Evolutionary conservation across 1,140 invertebrate genomes (phyloP).

Genomic region (Drosophila setifemur): DNA sequence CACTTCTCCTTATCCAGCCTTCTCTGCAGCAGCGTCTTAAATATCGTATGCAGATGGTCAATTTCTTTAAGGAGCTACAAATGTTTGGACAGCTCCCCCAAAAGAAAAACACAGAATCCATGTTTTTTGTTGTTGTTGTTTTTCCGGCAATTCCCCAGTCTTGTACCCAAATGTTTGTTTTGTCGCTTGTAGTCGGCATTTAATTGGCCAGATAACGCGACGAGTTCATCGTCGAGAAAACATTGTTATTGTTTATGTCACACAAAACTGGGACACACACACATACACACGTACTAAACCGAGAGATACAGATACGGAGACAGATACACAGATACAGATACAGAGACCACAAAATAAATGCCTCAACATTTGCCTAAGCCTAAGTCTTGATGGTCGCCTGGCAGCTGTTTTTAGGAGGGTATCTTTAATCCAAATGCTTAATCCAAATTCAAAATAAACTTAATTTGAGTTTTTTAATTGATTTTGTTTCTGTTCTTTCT

Average conservation of each 20-base stretch:
- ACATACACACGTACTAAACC: too few relatives aligned
- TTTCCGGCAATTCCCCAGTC: neutral
- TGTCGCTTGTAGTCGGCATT: constrained; percentile 5
- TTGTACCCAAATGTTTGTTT: neutral
- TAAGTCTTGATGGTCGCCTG: constrained; percentile 1
- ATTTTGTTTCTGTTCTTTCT: constrained; percentile 7
- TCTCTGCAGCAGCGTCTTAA: neutral
- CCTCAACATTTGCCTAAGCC: constrained; percentile 17
- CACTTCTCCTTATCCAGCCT: neutral
- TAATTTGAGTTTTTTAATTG: constrained; percentile 2
- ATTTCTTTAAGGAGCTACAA: constrained; percentile 8
- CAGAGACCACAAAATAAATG: neutral
- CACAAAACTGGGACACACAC: constrained; percentile 13
- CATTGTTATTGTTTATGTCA: constrained; percentile 34
- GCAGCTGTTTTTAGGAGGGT: too few relatives aligned
- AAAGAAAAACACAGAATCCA: neutral
- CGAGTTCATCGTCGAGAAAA: constrained; percentile 24
- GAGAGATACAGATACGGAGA: neutral
- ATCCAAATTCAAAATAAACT: neutral
- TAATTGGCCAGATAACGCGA: constrained; percentile 38
- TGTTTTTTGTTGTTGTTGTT: neutral
- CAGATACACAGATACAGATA: neutral
- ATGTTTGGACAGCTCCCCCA: constrained; percentile 27
- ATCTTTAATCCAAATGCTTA: neutral
- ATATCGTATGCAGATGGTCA: constrained; percentile 33